Base-by-base conservation (phyloP, 2,888 invertebrate species). In the Drosophila multiciliata region DNA sequence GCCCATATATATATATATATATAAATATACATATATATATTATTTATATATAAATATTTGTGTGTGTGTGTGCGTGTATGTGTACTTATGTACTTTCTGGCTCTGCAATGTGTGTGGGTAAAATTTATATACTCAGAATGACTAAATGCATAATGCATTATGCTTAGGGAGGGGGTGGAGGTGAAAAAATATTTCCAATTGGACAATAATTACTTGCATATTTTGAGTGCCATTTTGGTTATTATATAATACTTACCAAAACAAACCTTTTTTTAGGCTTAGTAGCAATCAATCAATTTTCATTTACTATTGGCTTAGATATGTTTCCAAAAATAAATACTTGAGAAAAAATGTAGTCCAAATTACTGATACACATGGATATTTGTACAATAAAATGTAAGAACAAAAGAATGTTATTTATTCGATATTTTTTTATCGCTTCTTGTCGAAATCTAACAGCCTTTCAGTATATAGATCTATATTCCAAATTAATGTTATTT, bases 101-200 rank as follows among this genome's bases (percentile, higher is more conserved):
- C 36, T 32, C 15, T 11, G 42, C 42, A 15, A 15, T 23, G 36
- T 11, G 7, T 35, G 12, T 17, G 12, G 15, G 57, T 40, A 15
- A 57, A 40, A 29, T 40, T 55, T 9, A 20, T 42, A 57, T 57
- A 57, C 40, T 40, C 32, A 57, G 40, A 42, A 45, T 45, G 42
- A 38, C 20, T 58, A 33, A 42, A 57, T 57, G 29, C 42, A 45
- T 58, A 11, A 32, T 33, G 33, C 11, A 33, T 15, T 20, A 5
- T 50, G 50, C 15, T 23, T 23, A 8, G 15, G 26, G 20, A 45
- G 12, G 7, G 17, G 7, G 4, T 29, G 8, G 15, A 57, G 6
- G n/a, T n/a, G 4, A 12, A 54, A 12, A 15, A 12, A 32, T 9
- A 32, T 20, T 29, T 15, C 7, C 55, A 42, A 42, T 32, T 57